Evolutionary conservation across 2,113 vertebrate species (phyloP), one percentile per base, ranked within the genome.

Genomic region (Scortum barcoo): DNA sequence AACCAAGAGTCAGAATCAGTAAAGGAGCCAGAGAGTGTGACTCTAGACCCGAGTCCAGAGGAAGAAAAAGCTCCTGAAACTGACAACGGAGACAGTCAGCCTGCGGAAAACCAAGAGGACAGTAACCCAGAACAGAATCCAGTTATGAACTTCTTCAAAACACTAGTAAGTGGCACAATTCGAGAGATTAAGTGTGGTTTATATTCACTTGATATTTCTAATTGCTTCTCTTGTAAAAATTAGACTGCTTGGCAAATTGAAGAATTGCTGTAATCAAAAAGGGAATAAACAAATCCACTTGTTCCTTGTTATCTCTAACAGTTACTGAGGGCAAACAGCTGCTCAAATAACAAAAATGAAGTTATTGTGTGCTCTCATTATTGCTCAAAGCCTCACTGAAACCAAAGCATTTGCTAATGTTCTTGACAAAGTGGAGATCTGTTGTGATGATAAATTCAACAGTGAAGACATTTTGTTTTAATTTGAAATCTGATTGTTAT

Each of bases 131-230:
- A 97, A 58, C 90, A 95, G 54, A 95, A 93, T 76, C 71, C 96
- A 95, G 92, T 99, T 96, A 99, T 99, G 98, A 99, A 98, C 93
- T 99, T 99, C 96, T 97, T 99, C 92, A 99, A 96, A 96, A 97
- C 96, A 0, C 90, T 99, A 92, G 98, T 99, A 94, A 98, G 98
- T 90, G 65, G 12, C 22, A 54, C 70, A 17, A 22, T 70, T 63
- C 26, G 0, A 69, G 4, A 19, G 46, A 57, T 51, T 26, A 20
- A 56, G 16, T 2, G 13, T 69, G 28, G 26, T 54, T 63, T n/a
- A 13, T 33, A 13, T 28, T 14, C 19, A 72, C 5, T 51, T 80
- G 4, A 42, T 36, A 10, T 58, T 60, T 76, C 13, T 33, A 5
- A 42, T 83, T 28, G 8, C 10, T 66, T 44, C 10, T 60, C 14